Base-by-base conservation (phyloP, 2,113 vertebrate species). In the Misgurnus anguillicaudatus region DNA sequence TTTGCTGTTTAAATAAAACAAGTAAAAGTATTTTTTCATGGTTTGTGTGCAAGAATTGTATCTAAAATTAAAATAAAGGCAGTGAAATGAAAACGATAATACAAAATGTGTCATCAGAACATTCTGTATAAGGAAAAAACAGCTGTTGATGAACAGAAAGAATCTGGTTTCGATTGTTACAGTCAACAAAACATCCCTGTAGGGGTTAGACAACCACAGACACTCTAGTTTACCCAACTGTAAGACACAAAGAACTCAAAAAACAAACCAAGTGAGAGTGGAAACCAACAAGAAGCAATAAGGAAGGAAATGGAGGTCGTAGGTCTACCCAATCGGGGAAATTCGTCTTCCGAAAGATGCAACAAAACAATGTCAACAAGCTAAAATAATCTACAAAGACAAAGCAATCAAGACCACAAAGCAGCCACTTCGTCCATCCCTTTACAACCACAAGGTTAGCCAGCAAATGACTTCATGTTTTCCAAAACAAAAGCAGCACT, bases 361-460 rank as follows among this genome's bases (percentile, higher is more conserved):
- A 71, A 11, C 75, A 74, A 73, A 80, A 73, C 39, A 70, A 77
- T 64, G 53, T n/a, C 45, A 68, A 67, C 21, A 58, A 70, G 58
- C 57, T 55, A 51, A 76, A n/a, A 80, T 16, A 16, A 57, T n/a
- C 24, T 57, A 11, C 57, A 80, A 72, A 61, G 42, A 71, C 13
- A 74, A 14, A 74, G 14, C 41, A 45, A 74, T 16, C 31, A 51
- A 17, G 11, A 63, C 45, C 45, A 39, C 24, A 75, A 38, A 62
- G 41, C 13, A 3, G 31, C 55, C 57, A 57, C 69, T 74, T 66
- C 78, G 57, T 19, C 47, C 51, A 24, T 45, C 61, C n/a, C 24
- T 31, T 38, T n/a, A 53, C 45, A 76, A 31, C 70, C 48, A 4
- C 42, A 38, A 39, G 51, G 39, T 75, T 38, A 17, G 62, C 64